Evolutionary conservation across 2,797 vertebrate genomes (phyloP).

Genomic region (Phoeniculus purpureus): DNA sequence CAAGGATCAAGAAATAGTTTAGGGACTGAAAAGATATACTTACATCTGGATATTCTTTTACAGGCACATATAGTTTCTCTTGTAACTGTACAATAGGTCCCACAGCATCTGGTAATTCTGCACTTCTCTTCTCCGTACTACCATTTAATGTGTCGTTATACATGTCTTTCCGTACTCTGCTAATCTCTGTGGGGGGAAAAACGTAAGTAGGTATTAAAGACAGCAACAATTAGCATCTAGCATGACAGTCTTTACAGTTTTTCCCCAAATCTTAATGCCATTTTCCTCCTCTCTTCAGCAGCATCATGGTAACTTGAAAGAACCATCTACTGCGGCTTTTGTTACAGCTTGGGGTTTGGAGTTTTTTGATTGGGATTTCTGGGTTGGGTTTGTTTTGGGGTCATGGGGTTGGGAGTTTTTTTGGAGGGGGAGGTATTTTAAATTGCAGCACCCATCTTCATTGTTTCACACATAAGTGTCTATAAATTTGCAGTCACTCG

Average conservation of each 20-base stretch:
- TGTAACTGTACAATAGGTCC: conserved; percentile 97
- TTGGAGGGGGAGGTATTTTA: not conserved
- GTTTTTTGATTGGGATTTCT: not conserved
- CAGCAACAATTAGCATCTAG: conserved; percentile 28
- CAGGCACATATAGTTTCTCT: conserved; percentile 99
- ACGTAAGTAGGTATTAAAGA: conserved; percentile 71
- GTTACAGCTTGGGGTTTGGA: not conserved
- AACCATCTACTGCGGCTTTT: not conserved
- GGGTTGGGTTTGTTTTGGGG: not conserved
- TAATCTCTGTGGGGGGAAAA: conserved; percentile 89
- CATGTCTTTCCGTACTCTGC: conserved; percentile 99
- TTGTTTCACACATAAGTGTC: not conserved
- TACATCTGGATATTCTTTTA: conserved; percentile 99
- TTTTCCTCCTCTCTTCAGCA: not conserved
- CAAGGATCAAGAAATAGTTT: conserved; percentile 36
- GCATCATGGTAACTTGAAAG: not conserved
- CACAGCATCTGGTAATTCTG: conserved; percentile 93
- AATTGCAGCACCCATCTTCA: not conserved
- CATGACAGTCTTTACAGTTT: not conserved
- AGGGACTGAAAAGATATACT: conserved; percentile 78
- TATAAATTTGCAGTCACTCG: not conserved
- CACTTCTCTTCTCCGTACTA: conserved; percentile 93
- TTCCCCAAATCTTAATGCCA: not conserved
- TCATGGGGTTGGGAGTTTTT: too few relatives aligned
- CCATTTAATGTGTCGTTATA: conserved; percentile 99